Evolutionary conservation across 2,888 invertebrate genomes (phyloP).

Genomic region (Drosophila putrida): DNA sequence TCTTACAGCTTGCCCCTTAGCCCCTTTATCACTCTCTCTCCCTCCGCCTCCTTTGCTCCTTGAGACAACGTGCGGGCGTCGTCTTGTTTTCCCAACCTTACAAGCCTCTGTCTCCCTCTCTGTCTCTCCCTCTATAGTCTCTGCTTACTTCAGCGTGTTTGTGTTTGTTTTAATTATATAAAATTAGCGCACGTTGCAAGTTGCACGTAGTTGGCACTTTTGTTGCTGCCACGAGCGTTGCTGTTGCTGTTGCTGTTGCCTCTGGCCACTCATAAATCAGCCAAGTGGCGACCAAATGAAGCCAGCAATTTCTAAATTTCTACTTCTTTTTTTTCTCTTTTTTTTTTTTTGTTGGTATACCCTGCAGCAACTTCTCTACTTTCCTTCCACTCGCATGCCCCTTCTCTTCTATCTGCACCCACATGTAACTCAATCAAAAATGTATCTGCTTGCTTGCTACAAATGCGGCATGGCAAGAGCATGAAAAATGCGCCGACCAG

Average conservation of each 20-base stretch:
- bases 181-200: constrained; percentile 80
- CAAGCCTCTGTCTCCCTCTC: neutral
- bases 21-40: neutral
- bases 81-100: neutral
- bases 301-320: constrained; percentile 67
- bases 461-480: constrained; percentile 60
- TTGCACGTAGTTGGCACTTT: constrained; percentile 66
- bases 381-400: neutral
- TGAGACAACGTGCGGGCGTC: constrained; percentile 60
- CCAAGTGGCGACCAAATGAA: constrained; percentile 69
- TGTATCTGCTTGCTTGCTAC: constrained; percentile 74
- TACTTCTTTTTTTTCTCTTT: too few species aligned
- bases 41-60: constrained; percentile 9
- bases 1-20: constrained; percentile 2
- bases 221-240: constrained; percentile 28
- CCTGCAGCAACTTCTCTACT: neutral
- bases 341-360: neutral
- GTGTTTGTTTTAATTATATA: constrained; percentile 79
- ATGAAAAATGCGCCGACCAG: constrained; percentile 59
- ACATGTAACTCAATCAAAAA: constrained; percentile 78
- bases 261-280: constrained; percentile 74
- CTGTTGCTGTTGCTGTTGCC: constrained; percentile 27
- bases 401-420: constrained; percentile 23
- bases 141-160: constrained; percentile 45
- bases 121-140: constrained; percentile 10